Base-by-base conservation (phyloP, 2,888 invertebrate genomes). In the Thymelicus lineola region DNA sequence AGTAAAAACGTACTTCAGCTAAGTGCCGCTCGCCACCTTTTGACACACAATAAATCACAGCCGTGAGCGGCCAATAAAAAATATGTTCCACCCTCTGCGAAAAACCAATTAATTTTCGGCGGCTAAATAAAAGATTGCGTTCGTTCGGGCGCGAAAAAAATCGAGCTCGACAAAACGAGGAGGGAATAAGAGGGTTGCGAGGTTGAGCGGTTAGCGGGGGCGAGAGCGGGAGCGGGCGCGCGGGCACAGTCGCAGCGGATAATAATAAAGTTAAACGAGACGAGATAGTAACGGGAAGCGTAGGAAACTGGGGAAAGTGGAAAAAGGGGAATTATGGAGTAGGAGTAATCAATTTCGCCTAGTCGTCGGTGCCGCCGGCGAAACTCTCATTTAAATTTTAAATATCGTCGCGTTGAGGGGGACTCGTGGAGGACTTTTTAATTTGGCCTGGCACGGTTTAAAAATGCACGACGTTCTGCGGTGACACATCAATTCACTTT, bases 101-200 rank as follows among this genome's bases (percentile, higher is more conserved):
- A 93, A 92, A 93, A 92, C 92, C 93, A 93, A 93, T 93, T 93
- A 93, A 93, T 93, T 93, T 93, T 91, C 91, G 91, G 87, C 86
- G 85, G 88, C 87, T 87, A 90, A 91, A 93, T 88, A 87, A 92
- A 93, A 89, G 89, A 89, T 86, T 88, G 86, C 82, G 87, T 85
- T 80, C 88, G 84, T 84, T 88, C 87, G 85, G 89, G 88, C 88
- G 89, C 88, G 86, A 88, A 91, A 91, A 28, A 90, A 79, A 76
- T 80, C 79, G 79, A 73, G 72, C 60, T 75, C 75, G 70, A 66
- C 65, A 69, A 58, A 68, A 67, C 63, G 75, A 75, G 76, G 74
- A 59, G 73, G 77, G 15, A 50, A 50, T 17, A 66, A 73, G 61
- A 67, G 62, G 69, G 70, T 55, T 70, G 74, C 75, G 72, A 71